phyloP scores from a whole-genome alignment of 2,113 vertebrate species.

The Dryoscopus gambensis region DNA sequence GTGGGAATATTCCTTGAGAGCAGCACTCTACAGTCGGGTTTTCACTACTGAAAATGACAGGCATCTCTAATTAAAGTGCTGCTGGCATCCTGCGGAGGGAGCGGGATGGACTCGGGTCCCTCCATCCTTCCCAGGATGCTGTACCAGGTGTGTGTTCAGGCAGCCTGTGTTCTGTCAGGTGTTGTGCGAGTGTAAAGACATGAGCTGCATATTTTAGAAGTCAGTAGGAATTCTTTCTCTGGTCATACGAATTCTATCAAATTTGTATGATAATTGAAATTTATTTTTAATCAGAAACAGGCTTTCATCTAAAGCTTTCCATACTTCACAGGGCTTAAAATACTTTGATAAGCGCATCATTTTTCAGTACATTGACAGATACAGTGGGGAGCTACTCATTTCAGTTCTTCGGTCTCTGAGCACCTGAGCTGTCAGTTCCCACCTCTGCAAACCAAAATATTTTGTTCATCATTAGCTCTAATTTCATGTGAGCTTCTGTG shows the following conservation, averaged over 20 bases:
- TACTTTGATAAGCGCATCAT: neutral
- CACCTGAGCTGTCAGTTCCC: neutral
- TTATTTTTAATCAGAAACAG: conserved; percentile 12
- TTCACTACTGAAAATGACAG: neutral
- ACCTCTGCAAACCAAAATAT: neutral
- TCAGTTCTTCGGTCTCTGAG: neutral
- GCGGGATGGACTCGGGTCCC: neutral
- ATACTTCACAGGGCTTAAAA: neutral
- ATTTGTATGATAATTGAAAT: neutral
- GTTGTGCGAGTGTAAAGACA: neutral
- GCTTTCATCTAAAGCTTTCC: neutral
- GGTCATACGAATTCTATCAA: neutral
- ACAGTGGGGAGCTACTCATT: neutral
- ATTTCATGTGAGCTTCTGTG: neutral
- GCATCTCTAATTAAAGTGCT: neutral
- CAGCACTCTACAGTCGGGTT: too few species aligned
- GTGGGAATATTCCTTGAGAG: neutral
- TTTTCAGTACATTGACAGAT: neutral
- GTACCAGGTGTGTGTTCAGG: neutral
- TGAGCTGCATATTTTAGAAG: neutral
- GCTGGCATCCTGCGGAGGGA: neutral
- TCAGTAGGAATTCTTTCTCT: neutral
- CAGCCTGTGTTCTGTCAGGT: neutral
- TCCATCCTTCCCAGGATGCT: fast-evolving
- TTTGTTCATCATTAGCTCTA: neutral